Conservation (phyloP, 1,140 invertebrate species). For the Oncopodura yosiiana region DNA sequence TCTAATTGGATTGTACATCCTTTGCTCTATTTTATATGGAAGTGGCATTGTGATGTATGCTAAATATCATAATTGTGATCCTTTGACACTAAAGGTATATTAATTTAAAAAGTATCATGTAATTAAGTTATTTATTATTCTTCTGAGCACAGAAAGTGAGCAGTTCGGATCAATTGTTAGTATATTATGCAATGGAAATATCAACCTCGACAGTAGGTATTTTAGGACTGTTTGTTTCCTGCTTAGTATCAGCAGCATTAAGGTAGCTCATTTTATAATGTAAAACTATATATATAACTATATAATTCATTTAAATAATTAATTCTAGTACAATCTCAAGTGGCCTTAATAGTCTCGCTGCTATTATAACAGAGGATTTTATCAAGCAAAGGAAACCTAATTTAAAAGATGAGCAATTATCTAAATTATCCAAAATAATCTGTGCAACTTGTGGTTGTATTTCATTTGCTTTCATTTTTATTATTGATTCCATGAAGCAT, state of each 20-base stretch:
- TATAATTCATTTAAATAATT: no score
- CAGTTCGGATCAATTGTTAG: conserved; percentile 39
- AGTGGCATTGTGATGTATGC: conserved; percentile 44
- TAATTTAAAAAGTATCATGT: not conserved
- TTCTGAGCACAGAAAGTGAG: conserved; percentile 38
- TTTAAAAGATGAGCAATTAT: no score
- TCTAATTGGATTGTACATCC: not conserved
- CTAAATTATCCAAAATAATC: no score
- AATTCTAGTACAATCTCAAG: conserved; percentile 28
- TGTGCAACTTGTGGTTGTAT: not conserved
- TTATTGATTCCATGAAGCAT: not conserved
- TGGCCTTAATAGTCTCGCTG: conserved; percentile 25
- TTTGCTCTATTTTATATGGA: conserved; percentile 39
- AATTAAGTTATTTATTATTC: conserved; percentile 1
- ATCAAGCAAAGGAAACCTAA: no score
- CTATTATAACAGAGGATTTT: conserved; percentile 24
- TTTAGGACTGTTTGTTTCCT: no score
- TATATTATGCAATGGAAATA: conserved; percentile 44
- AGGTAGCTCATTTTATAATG: no score
- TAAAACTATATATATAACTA: no score
- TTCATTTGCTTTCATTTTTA: not conserved
- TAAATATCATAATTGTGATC: conserved; percentile 44
- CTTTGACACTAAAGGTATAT: conserved; percentile 35
- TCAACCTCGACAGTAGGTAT: conserved; percentile 38
- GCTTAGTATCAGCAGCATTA: no score